Evolutionary conservation across 1,140 invertebrate species (phyloP), one percentile per base, ranked within the genome.

Genomic region (Manduca sexta): DNA sequence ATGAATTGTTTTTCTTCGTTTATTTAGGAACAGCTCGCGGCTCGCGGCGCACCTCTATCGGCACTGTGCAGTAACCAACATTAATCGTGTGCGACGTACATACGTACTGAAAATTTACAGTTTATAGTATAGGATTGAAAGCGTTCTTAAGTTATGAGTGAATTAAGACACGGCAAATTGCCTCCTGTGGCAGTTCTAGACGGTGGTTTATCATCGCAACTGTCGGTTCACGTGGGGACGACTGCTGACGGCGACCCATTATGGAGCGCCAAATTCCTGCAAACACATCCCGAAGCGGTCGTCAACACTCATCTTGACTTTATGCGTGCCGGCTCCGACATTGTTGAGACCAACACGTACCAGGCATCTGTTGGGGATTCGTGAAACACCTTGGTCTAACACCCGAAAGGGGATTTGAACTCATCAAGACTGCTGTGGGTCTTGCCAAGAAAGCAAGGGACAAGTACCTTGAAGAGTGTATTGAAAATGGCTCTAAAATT

Each of bases 281-380:
- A 88, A 33, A 90, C 89, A 0, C 81, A 94, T 66, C 92, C 92
- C 0, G 81, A 91, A 11, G 91, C 91, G 0, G 89, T 96, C 37
- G 82, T 91, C n/a, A 80, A 90, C 49, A 91, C 92, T 0, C 94
- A 96, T 80, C 77, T 93, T 50, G 93, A 93, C 76, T 96, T 93
- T 66, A 70, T 95, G 2, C 86, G 75, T 56, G 94, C 93, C 50
- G 96, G 95, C 2, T 91, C 94, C 2, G 92, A 97, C 60, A 86
- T 97, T 1, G 92, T 97, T 26, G 89, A 92, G 45, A 96, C 94
- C 0, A 93, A 93, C 51, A 96, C 94, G 0, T 98, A 97, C 69
- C 96, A 98, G 86, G 94, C 95, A 0, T 94, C 92, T 8, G 81
- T 96, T 13, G 87, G 88, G 93, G 94, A 0, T 94, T 96, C 61